Conservation (phyloP, 1,140 invertebrate genomes). For the Belonocnema kinseyi region DNA sequence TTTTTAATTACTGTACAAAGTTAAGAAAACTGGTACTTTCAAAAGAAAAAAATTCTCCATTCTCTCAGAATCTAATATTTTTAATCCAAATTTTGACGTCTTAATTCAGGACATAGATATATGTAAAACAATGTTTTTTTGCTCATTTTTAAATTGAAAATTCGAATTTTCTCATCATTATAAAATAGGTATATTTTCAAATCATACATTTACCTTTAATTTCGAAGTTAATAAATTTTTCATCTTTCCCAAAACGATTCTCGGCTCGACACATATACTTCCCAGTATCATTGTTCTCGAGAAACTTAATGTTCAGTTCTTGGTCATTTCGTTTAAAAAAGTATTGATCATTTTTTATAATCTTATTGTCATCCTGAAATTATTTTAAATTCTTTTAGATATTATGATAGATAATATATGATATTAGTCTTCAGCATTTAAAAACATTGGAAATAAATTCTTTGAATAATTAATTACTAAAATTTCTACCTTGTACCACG, state of each 20-base stretch:
- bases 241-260: constrained; percentile 65
- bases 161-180: not conserved
- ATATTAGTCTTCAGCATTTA: not conserved
- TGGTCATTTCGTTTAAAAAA: constrained; percentile 55
- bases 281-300: constrained; percentile 67
- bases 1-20: too few species aligned
- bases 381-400: constrained; percentile 32
- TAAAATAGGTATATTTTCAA: not conserved
- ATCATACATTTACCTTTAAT: constrained; percentile 67
- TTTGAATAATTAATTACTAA: constrained; percentile 15
- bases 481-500: constrained; percentile 68
- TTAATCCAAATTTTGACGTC: constrained; percentile 56
- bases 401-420: too few species aligned
- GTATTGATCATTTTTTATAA: constrained; percentile 61
- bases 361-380: constrained; percentile 52
- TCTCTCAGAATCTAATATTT: constrained; percentile 35
- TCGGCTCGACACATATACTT: constrained; percentile 66
- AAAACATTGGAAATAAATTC: constrained; percentile 26
- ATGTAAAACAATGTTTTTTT: too few species aligned
- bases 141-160: too few species aligned
- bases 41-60: too few species aligned
- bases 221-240: constrained; percentile 62
- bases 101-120: not conserved
- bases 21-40: too few species aligned
- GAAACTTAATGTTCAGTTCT: constrained; percentile 67